These are phyloP conservation scores for Polyploca ridens DNA, from an alignment of 2,888 invertebrate species.

Conservation along the genomic window DNA sequence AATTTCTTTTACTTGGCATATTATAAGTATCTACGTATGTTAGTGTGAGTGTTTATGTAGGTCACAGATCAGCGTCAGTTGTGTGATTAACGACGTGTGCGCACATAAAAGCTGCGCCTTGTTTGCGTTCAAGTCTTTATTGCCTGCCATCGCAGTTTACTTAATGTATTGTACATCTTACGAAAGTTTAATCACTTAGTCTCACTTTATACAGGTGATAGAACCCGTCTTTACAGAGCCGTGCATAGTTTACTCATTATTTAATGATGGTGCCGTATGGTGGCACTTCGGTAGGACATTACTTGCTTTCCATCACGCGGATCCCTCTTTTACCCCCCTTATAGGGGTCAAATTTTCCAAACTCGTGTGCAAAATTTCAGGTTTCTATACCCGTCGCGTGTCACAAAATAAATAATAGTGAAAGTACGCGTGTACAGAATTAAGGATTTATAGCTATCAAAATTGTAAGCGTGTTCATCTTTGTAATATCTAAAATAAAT, in stretches of 20 bases:
- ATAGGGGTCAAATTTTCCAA: no score
- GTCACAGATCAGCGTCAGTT: conserved; percentile 34
- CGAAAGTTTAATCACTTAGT: conserved; percentile 7
- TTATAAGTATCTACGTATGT: no score
- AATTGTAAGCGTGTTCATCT: no score
- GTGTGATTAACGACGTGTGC: conserved; percentile 38
- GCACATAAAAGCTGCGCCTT: conserved; percentile 40
- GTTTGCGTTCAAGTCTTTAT: conserved; percentile 31
- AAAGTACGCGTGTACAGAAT: no score
- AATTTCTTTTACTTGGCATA: no score
- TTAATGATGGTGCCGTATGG: neutral
- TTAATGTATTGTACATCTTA: conserved; percentile 4
- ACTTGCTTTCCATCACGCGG: no score
- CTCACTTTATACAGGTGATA: conserved; percentile 1
- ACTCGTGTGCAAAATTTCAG: no score
- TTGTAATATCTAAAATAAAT: no score
- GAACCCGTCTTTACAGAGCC: neutral
- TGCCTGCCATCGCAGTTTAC: conserved; percentile 15
- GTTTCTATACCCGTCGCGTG: no score
- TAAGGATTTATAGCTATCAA: no score
- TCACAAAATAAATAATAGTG: no score
- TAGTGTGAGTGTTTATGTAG: conserved; percentile 31
- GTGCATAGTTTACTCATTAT: conserved; percentile 3
- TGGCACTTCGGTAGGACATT: neutral
- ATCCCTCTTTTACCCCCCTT: no score